Base-by-base conservation (phyloP, 2,797 vertebrate species). In the Poecile montanus region DNA sequence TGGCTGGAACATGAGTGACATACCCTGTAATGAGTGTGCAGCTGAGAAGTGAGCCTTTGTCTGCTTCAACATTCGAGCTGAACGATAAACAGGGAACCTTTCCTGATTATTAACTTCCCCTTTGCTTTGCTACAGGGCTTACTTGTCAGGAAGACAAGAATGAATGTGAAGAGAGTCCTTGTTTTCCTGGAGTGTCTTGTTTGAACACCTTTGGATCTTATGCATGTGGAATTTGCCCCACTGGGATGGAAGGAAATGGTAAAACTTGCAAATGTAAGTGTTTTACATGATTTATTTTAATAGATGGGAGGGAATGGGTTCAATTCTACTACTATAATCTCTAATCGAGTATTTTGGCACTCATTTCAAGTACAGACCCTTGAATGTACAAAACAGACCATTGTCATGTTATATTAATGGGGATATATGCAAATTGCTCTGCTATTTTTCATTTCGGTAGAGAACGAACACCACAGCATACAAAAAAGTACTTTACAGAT, bases 121-220 rank as follows among this genome's bases (percentile, higher is more conserved):
- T 90, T 94, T 95, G 80, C 85, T 93, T 81, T 93, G 89, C 80
- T 78, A 88, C 93, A 99, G 98, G 98, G 65, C 44, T 88, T 25
- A 97, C 92, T 3, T 99, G 98, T 97, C 96, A 97, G 95, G 96
- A 98, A 88, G 98, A 99, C 76, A 81, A 98, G 83, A 98, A 98
- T 5, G 98, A 99, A 96, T 98, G 98, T 40, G 97, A 98, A 83
- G 97, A 94, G 63, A 95, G 50, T 11, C 97, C 96, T 8, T 98
- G 98, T 95, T 98, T 98, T 94, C 97, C 94, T 18, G 97, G 98
- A 73, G 97, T 97, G 45, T 94, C 74, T 88, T 98, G 98, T 92
- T 63, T 94, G 67, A 98, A 98, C 85, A 98, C 89, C 58, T 97
- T 98, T n/a, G 98, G 98, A 90, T 98, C 97, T 22, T 98, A 97